phyloP scores from a whole-genome alignment of 2,113 vertebrate species.

The Cryptotis parvus region DNA sequence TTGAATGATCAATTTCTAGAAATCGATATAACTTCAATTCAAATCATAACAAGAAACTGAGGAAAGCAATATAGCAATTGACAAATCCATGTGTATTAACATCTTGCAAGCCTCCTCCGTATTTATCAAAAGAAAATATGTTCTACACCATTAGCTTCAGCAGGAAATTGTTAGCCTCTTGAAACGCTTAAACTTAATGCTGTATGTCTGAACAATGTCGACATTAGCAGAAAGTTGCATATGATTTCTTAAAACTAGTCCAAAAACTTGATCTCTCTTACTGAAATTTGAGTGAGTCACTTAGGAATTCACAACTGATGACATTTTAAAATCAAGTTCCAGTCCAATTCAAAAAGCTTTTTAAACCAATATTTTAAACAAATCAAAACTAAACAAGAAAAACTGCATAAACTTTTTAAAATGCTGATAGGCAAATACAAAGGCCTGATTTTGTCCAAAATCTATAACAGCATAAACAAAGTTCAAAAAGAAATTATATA shows the following conservation, averaged over 20 bases:
- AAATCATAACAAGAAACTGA: slow-evolving; percentile 44
- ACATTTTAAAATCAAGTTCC: slow-evolving; percentile 35
- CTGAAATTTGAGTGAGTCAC: slow-evolving; percentile 1
- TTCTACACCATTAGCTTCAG: not conserved
- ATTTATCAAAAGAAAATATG: not conserved
- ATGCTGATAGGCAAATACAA: slow-evolving; percentile 44
- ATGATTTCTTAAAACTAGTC: slow-evolving; percentile 31
- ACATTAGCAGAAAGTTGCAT: not conserved
- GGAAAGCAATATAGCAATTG: not conserved
- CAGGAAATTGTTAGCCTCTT: not conserved
- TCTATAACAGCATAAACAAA: not conserved
- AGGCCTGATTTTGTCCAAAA: not conserved
- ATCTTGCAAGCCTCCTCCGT: slow-evolving; percentile 6
- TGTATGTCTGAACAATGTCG: slow-evolving; percentile 21
- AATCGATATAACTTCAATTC: not conserved
- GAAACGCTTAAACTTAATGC: not conserved
- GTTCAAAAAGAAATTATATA: slow-evolving; percentile 21
- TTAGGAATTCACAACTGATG: slow-evolving; percentile 34
- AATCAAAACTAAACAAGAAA: slow-evolving; percentile 64
- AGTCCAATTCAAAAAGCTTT: slow-evolving; percentile 15
- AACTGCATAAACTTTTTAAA: slow-evolving; percentile 22
- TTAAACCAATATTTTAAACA: slow-evolving; percentile 50
- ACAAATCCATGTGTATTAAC: not conserved
- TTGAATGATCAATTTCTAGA: slow-evolving; percentile 30
- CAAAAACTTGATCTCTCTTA: slow-evolving; percentile 16